Conservation (phyloP, 2,113 vertebrate species). For the Rafetus swinhoei region DNA sequence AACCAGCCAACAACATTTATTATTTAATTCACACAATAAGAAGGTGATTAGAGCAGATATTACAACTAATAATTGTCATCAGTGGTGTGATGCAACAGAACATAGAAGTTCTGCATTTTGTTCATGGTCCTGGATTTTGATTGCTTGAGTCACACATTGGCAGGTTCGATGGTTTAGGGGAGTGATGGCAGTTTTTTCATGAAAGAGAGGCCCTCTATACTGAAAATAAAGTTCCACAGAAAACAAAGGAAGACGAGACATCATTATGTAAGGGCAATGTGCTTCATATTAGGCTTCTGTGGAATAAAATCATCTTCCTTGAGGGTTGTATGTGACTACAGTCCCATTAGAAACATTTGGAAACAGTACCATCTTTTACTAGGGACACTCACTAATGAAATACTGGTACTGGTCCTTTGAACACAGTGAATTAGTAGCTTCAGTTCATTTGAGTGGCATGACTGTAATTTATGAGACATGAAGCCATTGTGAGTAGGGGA, state of each 20-base stretch:
- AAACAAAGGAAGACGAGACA: not conserved
- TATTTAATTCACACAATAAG: not conserved
- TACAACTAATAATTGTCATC: not conserved
- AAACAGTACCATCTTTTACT: not conserved
- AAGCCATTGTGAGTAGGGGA: not conserved
- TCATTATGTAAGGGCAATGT: not conserved
- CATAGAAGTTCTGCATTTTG: accelerated
- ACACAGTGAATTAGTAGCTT: not conserved
- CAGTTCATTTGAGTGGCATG: not conserved
- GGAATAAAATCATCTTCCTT: not conserved
- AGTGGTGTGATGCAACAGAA: not conserved
- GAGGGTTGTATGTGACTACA: not conserved
- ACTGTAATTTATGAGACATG: not conserved
- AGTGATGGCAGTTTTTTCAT: not conserved
- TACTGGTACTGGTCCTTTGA: not conserved
- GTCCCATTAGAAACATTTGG: not conserved
- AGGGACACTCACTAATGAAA: not conserved
- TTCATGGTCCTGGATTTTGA: not conserved
- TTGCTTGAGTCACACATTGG: not conserved
- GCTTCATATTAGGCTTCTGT: not conserved
- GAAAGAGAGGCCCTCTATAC: not conserved
- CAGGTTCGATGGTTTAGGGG: not conserved
- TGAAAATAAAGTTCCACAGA: not conserved
- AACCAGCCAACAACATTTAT: not conserved
- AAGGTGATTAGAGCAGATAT: not conserved